Evolutionary conservation across 2,797 vertebrate genomes (phyloP).

Genomic region (Ispidina lecontei): DNA sequence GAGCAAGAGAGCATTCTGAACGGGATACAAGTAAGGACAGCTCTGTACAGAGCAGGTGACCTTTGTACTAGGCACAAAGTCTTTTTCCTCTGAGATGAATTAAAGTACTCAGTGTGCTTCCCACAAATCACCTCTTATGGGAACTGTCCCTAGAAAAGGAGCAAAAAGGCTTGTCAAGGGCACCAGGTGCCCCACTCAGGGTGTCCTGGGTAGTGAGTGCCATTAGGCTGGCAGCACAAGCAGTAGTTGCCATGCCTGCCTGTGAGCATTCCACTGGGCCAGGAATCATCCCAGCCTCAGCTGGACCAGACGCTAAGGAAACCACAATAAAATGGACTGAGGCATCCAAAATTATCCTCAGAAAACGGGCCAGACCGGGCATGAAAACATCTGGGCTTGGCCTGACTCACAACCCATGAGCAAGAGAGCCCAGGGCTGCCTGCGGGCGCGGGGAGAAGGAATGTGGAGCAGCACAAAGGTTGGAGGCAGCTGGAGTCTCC

Average conservation of each 20-base stretch:
- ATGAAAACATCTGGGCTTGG: slow-evolving; percentile 61
- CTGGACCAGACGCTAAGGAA: slow-evolving; percentile 36
- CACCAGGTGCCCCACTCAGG: not conserved
- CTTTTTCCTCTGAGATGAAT: not conserved
- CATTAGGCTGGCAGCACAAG: not conserved
- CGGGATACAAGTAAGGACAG: not conserved
- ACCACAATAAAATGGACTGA: slow-evolving; percentile 60
- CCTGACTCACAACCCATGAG: slow-evolving; percentile 26
- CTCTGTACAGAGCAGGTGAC: not conserved
- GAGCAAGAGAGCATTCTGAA: not conserved
- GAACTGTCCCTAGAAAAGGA: not conserved
- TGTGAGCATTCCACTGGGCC: not conserved
- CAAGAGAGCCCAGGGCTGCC: not conserved
- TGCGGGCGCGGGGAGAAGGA: not conserved
- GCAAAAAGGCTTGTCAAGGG: not conserved
- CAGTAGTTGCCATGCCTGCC: not conserved
- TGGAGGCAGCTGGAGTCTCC: not conserved
- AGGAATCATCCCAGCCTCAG: not conserved
- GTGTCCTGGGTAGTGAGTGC: not conserved
- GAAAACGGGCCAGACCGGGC: slow-evolving; percentile 54
- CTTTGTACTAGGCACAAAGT: not conserved
- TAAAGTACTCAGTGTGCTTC: not conserved
- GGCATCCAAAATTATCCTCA: slow-evolving; percentile 29
- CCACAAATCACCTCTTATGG: not conserved
- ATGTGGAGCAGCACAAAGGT: slow-evolving; percentile 10